Evolutionary conservation across 1,140 invertebrate genomes (phyloP).

Genomic region (Cotesia typhae): DNA sequence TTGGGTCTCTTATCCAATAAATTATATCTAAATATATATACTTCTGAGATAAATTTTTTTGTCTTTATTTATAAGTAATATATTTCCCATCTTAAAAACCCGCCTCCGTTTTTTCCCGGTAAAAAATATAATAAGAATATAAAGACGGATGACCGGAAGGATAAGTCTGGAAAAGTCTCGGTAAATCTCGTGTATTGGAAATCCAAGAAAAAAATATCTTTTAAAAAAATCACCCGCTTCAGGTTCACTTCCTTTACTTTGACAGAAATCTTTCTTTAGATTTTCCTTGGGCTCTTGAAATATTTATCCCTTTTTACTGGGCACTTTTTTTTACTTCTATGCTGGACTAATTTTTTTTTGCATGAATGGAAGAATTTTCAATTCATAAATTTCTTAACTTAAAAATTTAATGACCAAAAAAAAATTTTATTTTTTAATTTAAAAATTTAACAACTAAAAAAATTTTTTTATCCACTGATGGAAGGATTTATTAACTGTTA

Average conservation of each 20-base stretch:
- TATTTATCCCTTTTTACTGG: neutral
- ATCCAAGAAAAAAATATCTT: neutral
- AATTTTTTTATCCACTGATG: no score
- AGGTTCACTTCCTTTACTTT: no score
- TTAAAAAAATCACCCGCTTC: neutral
- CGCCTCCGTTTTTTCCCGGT: neutral
- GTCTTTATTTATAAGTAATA: neutral
- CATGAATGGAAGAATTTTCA: no score
- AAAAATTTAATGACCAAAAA: no score
- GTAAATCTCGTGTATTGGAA: slow-evolving; percentile 5
- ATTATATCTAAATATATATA: slow-evolving; percentile 12
- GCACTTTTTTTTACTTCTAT: neutral
- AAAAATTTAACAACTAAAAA: no score
- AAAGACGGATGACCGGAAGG: slow-evolving; percentile 27
- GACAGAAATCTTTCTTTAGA: neutral
- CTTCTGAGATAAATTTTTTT: neutral
- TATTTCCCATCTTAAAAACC: slow-evolving; percentile 8
- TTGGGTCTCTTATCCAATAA: neutral
- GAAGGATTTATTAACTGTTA: no score
- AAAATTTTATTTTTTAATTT: no score
- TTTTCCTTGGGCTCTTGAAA: slow-evolving; percentile 2
- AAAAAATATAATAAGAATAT: slow-evolving; percentile 13
- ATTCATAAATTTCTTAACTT: no score
- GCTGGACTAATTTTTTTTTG: neutral
- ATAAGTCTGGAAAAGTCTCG: slow-evolving; percentile 18